Conservation (phyloP, 2,797 vertebrate species). For the Vultur gryphus region DNA sequence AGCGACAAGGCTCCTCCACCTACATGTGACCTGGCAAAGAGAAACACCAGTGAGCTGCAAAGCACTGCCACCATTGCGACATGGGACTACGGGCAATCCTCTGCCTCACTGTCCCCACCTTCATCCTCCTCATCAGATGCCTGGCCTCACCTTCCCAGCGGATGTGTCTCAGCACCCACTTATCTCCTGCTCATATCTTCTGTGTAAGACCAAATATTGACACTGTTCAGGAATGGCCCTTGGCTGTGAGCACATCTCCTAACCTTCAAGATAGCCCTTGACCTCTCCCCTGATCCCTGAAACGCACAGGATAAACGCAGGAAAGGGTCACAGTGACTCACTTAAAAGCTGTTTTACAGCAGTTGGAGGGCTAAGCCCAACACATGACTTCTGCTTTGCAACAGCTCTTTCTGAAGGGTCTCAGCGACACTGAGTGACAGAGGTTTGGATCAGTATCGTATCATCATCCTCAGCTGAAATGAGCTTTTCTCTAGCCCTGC, state of each 20-base stretch:
- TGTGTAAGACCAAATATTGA: slow-evolving; percentile 50
- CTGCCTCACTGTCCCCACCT: neutral
- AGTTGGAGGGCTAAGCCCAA: neutral
- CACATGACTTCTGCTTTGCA: neutral
- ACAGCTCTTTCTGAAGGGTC: neutral
- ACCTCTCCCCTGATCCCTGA: neutral
- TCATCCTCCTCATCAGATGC: neutral
- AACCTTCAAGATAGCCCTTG: slow-evolving; percentile 22
- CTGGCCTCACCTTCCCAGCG: neutral
- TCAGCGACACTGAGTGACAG: neutral
- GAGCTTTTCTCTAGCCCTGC: neutral
- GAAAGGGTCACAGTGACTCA: neutral
- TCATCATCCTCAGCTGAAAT: neutral
- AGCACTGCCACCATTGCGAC: neutral
- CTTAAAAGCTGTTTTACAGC: neutral
- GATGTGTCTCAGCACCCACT: neutral
- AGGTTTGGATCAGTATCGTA: accelerated
- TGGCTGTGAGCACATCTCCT: slow-evolving; percentile 10
- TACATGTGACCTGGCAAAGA: neutral
- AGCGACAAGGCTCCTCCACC: neutral
- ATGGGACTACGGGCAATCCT: neutral
- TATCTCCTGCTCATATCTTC: slow-evolving; percentile 11
- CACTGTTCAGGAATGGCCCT: neutral
- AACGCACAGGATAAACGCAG: neutral
- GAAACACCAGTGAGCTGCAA: neutral